Percentiles rank a stretch among this genome's conserved stretches.
These are phyloP conservation scores for Margarornis squamiger DNA, from an alignment of 2,797 vertebrate genomes.

Conservation along the genomic window DNA sequence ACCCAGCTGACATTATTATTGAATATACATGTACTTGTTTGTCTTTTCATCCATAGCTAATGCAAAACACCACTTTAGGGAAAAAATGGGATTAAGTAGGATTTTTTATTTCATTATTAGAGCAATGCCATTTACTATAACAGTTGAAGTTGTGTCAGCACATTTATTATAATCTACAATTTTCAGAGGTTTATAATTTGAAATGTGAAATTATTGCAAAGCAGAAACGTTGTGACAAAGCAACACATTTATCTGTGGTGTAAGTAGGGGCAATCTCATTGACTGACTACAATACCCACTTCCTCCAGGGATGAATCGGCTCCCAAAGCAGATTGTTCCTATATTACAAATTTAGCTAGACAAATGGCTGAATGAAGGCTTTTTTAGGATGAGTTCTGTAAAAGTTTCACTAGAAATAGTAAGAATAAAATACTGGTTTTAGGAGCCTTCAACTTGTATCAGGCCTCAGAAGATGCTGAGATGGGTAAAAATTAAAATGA, in stretches of 20 bases:
- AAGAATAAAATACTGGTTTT: neutral
- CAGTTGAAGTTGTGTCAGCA: slow-evolving; percentile 43
- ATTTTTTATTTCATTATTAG: slow-evolving; percentile 75
- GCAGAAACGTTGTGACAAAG: neutral
- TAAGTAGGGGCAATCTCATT: slow-evolving; percentile 49
- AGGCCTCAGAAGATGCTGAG: neutral
- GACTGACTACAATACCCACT: slow-evolving; percentile 34
- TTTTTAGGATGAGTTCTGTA: neutral
- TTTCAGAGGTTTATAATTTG: slow-evolving; percentile 55
- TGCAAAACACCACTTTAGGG: slow-evolving; percentile 66
- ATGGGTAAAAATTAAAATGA: neutral
- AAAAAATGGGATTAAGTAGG: slow-evolving; percentile 62
- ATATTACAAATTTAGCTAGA: slow-evolving; percentile 14
- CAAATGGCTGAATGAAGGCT: neutral
- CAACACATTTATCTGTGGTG: slow-evolving; percentile 36
- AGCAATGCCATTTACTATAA: slow-evolving; percentile 45
- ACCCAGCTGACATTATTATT: slow-evolving; percentile 70
- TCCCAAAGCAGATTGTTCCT: slow-evolving; percentile 37
- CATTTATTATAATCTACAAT: slow-evolving; percentile 52
- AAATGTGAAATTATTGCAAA: slow-evolving; percentile 44
- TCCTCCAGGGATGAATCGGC: slow-evolving; percentile 22
- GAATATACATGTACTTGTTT: slow-evolving; percentile 73
- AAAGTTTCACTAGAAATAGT: neutral
- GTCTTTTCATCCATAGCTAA: slow-evolving; percentile 71
- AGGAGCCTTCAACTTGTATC: neutral